These are phyloP conservation scores for Tetragnatha montana DNA, from an alignment of 2,888 invertebrate species.

Conservation along the genomic window DNA sequence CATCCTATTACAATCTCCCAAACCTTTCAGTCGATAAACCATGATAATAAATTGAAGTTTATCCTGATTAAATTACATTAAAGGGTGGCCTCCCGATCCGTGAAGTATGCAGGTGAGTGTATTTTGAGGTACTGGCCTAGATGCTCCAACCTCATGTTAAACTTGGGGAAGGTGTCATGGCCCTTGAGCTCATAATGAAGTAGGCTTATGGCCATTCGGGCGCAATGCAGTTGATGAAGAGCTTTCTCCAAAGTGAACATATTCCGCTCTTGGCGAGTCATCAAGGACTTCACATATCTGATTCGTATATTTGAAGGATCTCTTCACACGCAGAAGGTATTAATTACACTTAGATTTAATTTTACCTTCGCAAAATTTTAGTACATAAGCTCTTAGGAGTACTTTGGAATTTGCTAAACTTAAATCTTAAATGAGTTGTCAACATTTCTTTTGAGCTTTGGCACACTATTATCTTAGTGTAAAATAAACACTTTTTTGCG, in stretches of 20 bases:
- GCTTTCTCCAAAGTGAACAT: neutral
- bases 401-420: too few species aligned
- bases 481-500: too few species aligned
- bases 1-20: too few species aligned
- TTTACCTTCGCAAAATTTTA: too few species aligned
- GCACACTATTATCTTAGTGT: too few species aligned
- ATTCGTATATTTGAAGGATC: neutral
- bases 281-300: neutral
- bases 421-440: too few species aligned
- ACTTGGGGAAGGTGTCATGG: neutral
- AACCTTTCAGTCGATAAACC: too few species aligned
- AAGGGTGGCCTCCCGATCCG: neutral
- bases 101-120: neutral
- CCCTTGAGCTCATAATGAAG: neutral
- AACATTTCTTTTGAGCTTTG: too few species aligned
- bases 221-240: neutral
- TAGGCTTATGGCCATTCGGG: neutral
- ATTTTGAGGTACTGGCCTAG: neutral
- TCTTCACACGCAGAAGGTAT: neutral
- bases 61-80: neutral
- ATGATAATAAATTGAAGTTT: neutral
- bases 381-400: too few species aligned
- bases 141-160: neutral
- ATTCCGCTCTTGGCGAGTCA: neutral
- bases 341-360: too few species aligned